Evolutionary conservation across 1,140 invertebrate genomes (phyloP).

Genomic region (Drosophila santomea): DNA sequence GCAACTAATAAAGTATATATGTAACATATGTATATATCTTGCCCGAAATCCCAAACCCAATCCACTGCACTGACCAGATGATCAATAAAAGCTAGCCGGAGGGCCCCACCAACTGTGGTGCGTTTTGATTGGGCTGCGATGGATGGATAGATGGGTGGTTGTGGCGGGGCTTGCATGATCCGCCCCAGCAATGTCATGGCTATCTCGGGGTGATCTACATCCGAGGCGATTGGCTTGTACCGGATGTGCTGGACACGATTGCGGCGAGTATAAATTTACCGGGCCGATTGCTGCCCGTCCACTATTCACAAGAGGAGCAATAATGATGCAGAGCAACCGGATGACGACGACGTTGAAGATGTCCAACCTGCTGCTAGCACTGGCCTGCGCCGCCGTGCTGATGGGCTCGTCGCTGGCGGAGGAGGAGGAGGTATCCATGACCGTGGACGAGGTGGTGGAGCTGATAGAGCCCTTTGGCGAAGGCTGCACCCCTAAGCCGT

Average conservation of each 20-base stretch:
- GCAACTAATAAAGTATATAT: not conserved
- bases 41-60: not conserved
- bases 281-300: not conserved
- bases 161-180: conserved; percentile 29
- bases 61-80: not conserved
- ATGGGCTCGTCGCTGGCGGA: conserved; percentile 30
- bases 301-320: conserved; percentile 12
- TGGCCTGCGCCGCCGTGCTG: conserved; percentile 29
- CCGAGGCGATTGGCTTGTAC: conserved; percentile 24
- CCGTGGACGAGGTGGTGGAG: conserved; percentile 58
- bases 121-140: conserved; percentile 23
- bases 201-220: conserved; percentile 40
- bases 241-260: conserved; percentile 25
- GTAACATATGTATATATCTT: not conserved
- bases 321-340: conserved; percentile 21
- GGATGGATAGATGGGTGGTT: not conserved
- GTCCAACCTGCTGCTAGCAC: conserved; percentile 13
- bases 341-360: not conserved
- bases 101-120: conserved; percentile 4
- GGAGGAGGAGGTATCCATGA: conserved; percentile 50
- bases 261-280: conserved; percentile 30
- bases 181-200: conserved; percentile 34
- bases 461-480: conserved; percentile 56
- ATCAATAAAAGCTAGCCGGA: conserved; percentile 33
- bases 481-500: conserved; percentile 52